Evolutionary conservation across 2,797 vertebrate species (phyloP).

Genomic region (Microchirus variegatus): DNA sequence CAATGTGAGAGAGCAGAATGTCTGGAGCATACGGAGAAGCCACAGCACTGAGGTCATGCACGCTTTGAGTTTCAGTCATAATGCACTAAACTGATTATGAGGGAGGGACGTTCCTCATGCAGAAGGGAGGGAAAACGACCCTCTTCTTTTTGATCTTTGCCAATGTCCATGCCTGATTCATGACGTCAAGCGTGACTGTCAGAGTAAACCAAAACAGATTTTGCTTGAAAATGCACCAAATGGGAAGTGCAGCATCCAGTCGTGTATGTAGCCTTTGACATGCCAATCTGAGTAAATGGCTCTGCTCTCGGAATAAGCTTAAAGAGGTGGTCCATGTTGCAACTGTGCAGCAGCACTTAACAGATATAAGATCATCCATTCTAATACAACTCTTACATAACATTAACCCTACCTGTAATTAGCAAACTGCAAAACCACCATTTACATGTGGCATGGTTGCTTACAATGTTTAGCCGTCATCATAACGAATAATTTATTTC

Average conservation of each 20-base stretch:
- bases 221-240: constrained; percentile 34
- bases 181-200: constrained; percentile 72
- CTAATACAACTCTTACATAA: constrained; percentile 34
- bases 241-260: constrained; percentile 12
- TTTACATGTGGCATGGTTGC: constrained; percentile 30
- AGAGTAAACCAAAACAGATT: constrained; percentile 77
- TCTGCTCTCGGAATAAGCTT: constrained; percentile 30
- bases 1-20: constrained; percentile 37
- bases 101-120: constrained; percentile 53
- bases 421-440: constrained; percentile 26
- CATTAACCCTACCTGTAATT: constrained; percentile 4
- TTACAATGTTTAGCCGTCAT: constrained; percentile 39
- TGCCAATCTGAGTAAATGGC: constrained; percentile 57
- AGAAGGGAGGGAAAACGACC: constrained; percentile 47
- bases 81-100: constrained; percentile 65
- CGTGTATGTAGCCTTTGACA: constrained; percentile 63
- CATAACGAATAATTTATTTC: constrained; percentile 37
- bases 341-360: constrained; percentile 44
- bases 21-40: constrained; percentile 46
- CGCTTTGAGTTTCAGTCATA: constrained; percentile 67
- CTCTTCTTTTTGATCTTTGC: constrained; percentile 70
- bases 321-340: constrained; percentile 13
- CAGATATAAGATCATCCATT: constrained; percentile 34
- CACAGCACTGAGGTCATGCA: constrained; percentile 57
- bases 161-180: constrained; percentile 78